Evolutionary conservation across 1,140 invertebrate species (phyloP).

Genomic region (Zaprionus kolodkinae): DNA sequence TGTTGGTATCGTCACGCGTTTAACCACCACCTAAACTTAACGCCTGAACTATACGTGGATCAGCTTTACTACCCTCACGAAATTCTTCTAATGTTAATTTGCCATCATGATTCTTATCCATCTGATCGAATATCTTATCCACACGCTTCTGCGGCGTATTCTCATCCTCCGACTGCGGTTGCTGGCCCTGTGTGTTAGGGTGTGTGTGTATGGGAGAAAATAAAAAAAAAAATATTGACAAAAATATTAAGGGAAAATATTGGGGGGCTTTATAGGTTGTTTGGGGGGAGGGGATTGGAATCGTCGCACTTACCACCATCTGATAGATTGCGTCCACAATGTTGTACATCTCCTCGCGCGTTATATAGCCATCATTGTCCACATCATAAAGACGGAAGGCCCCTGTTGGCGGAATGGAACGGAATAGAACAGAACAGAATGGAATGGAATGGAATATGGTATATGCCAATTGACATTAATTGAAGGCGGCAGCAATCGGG

Average conservation of each 20-base stretch:
- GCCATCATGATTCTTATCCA: slow-evolving; percentile 99
- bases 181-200: slow-evolving; percentile 89
- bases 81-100: slow-evolving; percentile 98
- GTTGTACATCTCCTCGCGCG: slow-evolving; percentile 98
- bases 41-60: slow-evolving; percentile 99
- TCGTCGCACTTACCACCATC: slow-evolving; percentile 94
- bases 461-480: slow-evolving; percentile 38
- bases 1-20: slow-evolving; percentile 54
- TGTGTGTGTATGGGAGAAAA: neutral
- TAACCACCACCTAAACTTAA: slow-evolving; percentile 91
- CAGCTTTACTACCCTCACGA: slow-evolving; percentile 98
- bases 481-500: slow-evolving; percentile 5
- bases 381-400: slow-evolving; percentile 98
- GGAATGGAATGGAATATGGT: slow-evolving; percentile 19
- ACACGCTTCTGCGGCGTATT: slow-evolving; percentile 98
- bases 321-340: slow-evolving; percentile 99
- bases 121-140: slow-evolving; percentile 98
- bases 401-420: slow-evolving; percentile 87
- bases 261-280: neutral
- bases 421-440: neutral
- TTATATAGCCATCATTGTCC: slow-evolving; percentile 99
- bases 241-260: neutral
- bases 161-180: slow-evolving; percentile 95
- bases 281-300: too few species aligned
- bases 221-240: neutral